Evolutionary conservation across 2,797 vertebrate species (phyloP).

Genomic region (Geotrypetes seraphini): DNA sequence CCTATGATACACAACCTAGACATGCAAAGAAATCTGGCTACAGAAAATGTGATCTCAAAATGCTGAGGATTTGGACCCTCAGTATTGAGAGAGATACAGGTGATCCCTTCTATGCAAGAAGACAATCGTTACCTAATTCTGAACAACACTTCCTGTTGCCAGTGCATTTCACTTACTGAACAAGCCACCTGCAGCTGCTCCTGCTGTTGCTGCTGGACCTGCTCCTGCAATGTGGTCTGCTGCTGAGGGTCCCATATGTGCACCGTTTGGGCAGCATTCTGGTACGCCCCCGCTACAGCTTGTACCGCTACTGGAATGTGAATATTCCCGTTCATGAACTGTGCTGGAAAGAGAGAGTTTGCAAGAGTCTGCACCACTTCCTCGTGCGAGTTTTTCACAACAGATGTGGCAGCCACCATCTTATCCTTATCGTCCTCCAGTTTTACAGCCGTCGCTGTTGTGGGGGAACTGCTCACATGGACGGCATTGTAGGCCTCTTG

Average conservation of each 20-base stretch:
- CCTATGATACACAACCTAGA: too few species aligned
- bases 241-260: conserved; percentile 97
- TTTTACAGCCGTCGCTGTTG: conserved; percentile 69
- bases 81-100: too few species aligned
- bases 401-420: conserved; percentile 67
- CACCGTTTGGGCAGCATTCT: conserved; percentile 83
- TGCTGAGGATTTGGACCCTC: too few species aligned
- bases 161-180: conserved; percentile 55
- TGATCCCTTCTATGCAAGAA: too few species aligned
- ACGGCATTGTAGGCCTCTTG: conserved; percentile 89
- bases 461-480: conserved; percentile 76
- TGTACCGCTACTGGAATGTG: conserved; percentile 95
- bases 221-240: conserved; percentile 75
- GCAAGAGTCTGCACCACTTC: conserved; percentile 89
- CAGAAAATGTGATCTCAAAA: too few species aligned
- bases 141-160: too few species aligned
- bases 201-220: conserved; percentile 69
- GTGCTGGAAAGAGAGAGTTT: conserved; percentile 88
- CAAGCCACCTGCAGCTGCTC: conserved; percentile 72
- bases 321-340: conserved; percentile 96
- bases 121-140: too few species aligned
- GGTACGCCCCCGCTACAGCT: conserved; percentile 86
- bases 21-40: too few species aligned
- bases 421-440: conserved; percentile 86
- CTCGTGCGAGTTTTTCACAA: conserved; percentile 78